Evolutionary conservation across 2,888 invertebrate genomes (phyloP).

Genomic region (Disparrhopalites patrizii): DNA sequence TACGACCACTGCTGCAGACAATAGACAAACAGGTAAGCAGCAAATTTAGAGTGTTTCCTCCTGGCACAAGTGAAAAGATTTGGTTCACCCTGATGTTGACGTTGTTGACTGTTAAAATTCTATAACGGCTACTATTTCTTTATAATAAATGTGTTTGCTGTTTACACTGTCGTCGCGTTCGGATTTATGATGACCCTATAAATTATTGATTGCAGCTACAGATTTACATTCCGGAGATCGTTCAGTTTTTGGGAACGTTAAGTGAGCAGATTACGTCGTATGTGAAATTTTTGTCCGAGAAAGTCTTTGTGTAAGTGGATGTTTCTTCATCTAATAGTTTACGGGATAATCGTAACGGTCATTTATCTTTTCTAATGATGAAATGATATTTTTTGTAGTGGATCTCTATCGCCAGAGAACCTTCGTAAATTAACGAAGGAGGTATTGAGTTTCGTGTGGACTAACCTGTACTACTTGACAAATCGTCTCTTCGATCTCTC

Average conservation of each 20-base stretch:
- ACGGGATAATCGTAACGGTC: no score
- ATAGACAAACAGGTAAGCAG: slow-evolving; percentile 43
- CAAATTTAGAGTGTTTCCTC: no score
- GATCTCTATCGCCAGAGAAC: slow-evolving; percentile 45
- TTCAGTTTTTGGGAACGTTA: slow-evolving; percentile 26
- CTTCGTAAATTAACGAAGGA: slow-evolving; percentile 46
- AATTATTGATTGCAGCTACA: slow-evolving; percentile 35
- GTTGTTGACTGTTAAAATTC: no score
- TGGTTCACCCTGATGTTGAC: no score
- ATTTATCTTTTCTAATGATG: no score
- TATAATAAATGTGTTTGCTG: no score
- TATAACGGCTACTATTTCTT: no score
- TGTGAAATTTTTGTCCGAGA: slow-evolving; percentile 37
- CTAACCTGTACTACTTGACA: slow-evolving; percentile 32
- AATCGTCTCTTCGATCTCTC: slow-evolving; percentile 36
- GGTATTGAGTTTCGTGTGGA: slow-evolving; percentile 44
- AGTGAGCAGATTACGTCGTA: slow-evolving; percentile 1
- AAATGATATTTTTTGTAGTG: slow-evolving; percentile 13
- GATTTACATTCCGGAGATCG: slow-evolving; percentile 47
- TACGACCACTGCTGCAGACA: slow-evolving; percentile 48
- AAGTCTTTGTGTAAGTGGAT: slow-evolving; percentile 46
- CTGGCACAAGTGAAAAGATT: no score
- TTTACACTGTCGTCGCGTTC: no score
- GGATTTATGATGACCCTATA: not conserved
- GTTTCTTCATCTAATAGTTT: not conserved